phyloP scores from a whole-genome alignment of 1,140 invertebrate species.

The Calliopsis andreniformis region DNA sequence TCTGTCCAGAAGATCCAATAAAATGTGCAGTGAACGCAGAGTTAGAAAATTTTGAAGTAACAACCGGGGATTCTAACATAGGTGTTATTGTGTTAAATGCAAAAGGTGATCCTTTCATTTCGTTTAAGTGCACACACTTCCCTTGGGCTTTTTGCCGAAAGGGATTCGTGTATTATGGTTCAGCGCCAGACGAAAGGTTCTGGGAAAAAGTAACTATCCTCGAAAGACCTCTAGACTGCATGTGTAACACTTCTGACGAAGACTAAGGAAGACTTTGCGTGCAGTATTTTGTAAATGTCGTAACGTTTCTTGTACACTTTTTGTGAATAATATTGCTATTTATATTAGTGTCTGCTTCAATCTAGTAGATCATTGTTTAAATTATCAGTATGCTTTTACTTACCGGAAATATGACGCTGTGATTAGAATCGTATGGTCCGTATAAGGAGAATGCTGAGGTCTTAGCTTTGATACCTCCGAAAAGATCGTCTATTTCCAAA shows the following conservation, averaged over 20 bases:
- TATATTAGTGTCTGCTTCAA: neutral
- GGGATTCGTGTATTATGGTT: constrained; percentile 60
- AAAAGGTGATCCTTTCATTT: constrained; percentile 45
- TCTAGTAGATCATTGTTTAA: neutral
- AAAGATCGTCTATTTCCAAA: constrained; percentile 85
- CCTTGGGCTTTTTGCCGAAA: constrained; percentile 65
- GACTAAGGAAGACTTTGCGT: neutral
- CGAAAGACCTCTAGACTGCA: constrained; percentile 59
- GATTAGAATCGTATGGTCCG: constrained; percentile 83
- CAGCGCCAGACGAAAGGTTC: constrained; percentile 48
- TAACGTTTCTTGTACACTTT: neutral
- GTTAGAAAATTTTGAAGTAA: constrained; percentile 42
- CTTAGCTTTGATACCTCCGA: constrained; percentile 84
- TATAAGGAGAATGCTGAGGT: constrained; percentile 86
- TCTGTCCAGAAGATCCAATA: constrained; percentile 9
- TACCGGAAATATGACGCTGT: constrained; percentile 86
- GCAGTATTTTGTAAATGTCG: neutral
- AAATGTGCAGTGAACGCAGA: constrained; percentile 29
- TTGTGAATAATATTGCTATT: neutral
- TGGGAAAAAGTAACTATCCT: constrained; percentile 53
- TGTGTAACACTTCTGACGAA: constrained; percentile 50
- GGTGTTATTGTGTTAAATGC: constrained; percentile 54
- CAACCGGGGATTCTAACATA: constrained; percentile 36
- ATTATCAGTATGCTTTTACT: constrained; percentile 49
- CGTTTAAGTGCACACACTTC: constrained; percentile 56